Base-by-base conservation (phyloP, 2,888 invertebrate species). In the Metacarcinus magister region DNA sequence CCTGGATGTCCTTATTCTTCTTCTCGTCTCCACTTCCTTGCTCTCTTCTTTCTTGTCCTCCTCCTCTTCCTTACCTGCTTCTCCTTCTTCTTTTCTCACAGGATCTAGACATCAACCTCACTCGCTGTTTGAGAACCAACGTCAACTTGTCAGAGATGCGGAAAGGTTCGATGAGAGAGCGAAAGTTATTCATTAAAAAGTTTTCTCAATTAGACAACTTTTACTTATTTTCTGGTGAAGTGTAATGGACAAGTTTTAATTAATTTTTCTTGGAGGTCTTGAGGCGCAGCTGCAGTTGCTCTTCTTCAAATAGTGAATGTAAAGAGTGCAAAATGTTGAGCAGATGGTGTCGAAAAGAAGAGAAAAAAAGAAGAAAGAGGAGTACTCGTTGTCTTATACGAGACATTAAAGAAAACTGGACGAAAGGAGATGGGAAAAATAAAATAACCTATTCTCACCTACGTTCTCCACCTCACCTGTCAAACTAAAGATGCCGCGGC, bases 171-270 rank as follows among this genome's bases (percentile, higher is more conserved):
- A 95, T 95, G 92, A 92, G 95, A 75, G 82, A 95, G 95, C 67
- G 93, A 93, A 95, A 93, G 92, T 95, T 95, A 95, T 95, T 95
- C 95, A 93, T 96, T 96, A 95, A 95, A 96, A 96, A 96, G 93
- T 96, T 96, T 96, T 96, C 95, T 96, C 96, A 96, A 96, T 96
- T 96, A 96, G 96, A 95, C 94, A 96, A 96, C 96, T 96, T 96
- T 96, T 96, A 96, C 96, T 96, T 95, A 96, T 96, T 96, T 95
- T 95, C 95, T 93, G 93, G 92, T 95, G 95, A 93, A 95, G 95
- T 93, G 95, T 93, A 95, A 95, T 95, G 95, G 93, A 87, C 95
- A 95, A 95, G 95, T 95, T 95, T 95, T 95, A 95, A 95, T 95
- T 92, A 93, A 95, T 95, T 93, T 95, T 95, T 95, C 95, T 95